These are phyloP conservation scores for Montipora sp. DNA, from an alignment of 64 coral and sea anemone species.

Conservation along the genomic window DNA sequence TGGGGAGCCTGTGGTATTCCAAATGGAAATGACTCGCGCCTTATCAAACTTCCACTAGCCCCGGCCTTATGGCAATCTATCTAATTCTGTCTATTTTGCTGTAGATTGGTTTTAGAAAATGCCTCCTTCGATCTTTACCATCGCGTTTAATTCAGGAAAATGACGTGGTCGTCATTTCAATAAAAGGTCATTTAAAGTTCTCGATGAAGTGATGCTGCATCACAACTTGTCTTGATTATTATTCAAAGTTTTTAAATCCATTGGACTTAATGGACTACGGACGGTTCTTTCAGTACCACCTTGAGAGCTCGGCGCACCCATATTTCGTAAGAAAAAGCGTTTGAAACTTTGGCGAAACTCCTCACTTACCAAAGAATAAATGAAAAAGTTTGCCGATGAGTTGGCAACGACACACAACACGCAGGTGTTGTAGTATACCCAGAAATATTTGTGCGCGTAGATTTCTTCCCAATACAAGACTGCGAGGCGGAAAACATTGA, in stretches of 20 bases:
- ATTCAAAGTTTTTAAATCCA: background rate
- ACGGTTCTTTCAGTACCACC: constrained; percentile 19
- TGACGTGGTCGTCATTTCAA: too few relatives aligned
- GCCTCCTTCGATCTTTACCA: too few relatives aligned
- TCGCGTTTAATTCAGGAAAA: too few relatives aligned
- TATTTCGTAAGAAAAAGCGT: background rate
- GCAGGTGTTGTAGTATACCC: constrained; percentile 64
- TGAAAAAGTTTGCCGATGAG: constrained; percentile 76
- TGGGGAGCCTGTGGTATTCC: too few relatives aligned
- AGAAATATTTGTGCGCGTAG: constrained; percentile 37
- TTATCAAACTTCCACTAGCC: too few relatives aligned
- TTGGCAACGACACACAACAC: constrained; percentile 66
- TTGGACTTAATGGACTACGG: background rate
- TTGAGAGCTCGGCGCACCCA: background rate
- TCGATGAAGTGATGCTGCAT: too few relatives aligned
- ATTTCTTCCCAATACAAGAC: constrained; percentile 52
- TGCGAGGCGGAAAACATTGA: constrained; percentile 78
- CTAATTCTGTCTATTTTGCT: too few relatives aligned
- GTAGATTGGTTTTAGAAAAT: too few relatives aligned
- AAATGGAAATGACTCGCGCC: too few relatives aligned
- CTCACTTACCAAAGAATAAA: constrained; percentile 75
- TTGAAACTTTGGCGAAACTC: constrained; percentile 73
- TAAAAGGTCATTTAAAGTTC: too few relatives aligned
- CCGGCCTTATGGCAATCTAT: too few relatives aligned
- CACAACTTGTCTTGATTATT: too few relatives aligned